Conservation (phyloP, 2,888 invertebrate species). For the Drosophila formosana region DNA sequence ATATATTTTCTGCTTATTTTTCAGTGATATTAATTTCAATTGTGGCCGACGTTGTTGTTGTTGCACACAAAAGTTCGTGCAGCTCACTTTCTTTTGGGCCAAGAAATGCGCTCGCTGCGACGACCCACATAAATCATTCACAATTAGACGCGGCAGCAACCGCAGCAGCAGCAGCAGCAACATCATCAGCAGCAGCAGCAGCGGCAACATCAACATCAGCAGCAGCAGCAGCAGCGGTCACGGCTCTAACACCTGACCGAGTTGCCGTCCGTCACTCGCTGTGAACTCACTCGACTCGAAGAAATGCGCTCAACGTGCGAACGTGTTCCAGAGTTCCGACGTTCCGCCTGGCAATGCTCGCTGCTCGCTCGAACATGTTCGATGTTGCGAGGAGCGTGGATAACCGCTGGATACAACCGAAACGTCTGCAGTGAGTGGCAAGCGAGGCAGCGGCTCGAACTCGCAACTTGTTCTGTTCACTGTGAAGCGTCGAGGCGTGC, state of each 20-base stretch:
- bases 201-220: conserved; percentile 9
- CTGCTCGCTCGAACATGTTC: conserved; percentile 4
- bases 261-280: conserved; percentile 47
- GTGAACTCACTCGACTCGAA: conserved; percentile 37
- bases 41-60: conserved; percentile 13
- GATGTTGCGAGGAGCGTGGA: neutral
- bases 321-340: conserved; percentile 37
- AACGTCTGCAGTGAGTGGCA: conserved; percentile 44
- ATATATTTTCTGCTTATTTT: conserved; percentile 19
- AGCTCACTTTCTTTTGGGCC: conserved; percentile 62
- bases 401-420: conserved; percentile 8
- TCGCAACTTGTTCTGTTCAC: conserved; percentile 65
- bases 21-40: conserved; percentile 30
- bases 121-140: conserved; percentile 79
- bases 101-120: conserved; percentile 57
- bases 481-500: conserved; percentile 66
- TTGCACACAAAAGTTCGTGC: conserved; percentile 32
- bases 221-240: conserved; percentile 33
- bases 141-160: conserved; percentile 73
- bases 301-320: conserved; percentile 5
- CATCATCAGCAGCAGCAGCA: conserved; percentile 3
- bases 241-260: conserved; percentile 73
- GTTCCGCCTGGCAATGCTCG: conserved; percentile 29
- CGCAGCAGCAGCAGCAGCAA: conserved; percentile 18
- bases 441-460: conserved; percentile 53